phyloP scores from a whole-genome alignment of 2,113 vertebrate genomes.

The Craseonycteris thonglongyai region DNA sequence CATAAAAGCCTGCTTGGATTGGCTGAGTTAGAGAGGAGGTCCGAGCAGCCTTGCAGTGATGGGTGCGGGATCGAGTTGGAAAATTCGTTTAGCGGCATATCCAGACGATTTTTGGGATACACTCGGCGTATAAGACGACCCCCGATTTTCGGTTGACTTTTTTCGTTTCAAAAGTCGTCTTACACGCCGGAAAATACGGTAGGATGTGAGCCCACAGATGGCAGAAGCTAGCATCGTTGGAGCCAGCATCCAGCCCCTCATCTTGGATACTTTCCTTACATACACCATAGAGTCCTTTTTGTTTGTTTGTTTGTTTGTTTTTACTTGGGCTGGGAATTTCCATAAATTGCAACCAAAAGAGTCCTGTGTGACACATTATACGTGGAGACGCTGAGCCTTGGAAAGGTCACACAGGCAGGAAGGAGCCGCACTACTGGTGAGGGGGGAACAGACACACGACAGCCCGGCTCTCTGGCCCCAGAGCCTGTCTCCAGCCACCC shows the following conservation, averaged over 20 bases:
- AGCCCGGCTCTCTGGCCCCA: background rate
- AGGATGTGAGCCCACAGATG: background rate
- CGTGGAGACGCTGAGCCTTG: background rate
- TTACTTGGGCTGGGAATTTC: background rate
- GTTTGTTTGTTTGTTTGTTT: no score
- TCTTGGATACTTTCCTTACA: background rate
- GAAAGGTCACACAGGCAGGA: rapidly evolving
- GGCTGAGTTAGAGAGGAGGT: no score
- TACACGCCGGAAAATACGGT: no score
- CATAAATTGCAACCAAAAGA: background rate
- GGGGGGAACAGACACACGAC: rapidly evolving
- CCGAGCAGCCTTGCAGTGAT: no score
- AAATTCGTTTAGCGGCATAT: no score
- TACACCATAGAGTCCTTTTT: no score
- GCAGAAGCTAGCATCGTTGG: background rate
- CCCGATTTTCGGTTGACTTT: no score
- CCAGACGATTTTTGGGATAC: no score
- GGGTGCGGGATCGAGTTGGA: no score
- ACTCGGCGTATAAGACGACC: no score
- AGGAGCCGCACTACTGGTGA: background rate
- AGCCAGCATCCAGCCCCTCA: background rate
- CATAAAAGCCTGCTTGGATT: no score
- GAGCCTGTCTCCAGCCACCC: background rate
- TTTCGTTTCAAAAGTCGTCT: no score
- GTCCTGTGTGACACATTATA: background rate